These are phyloP conservation scores for Hemichromis elongatus DNA, from an alignment of 2,113 vertebrate genomes.

Conservation along the genomic window DNA sequence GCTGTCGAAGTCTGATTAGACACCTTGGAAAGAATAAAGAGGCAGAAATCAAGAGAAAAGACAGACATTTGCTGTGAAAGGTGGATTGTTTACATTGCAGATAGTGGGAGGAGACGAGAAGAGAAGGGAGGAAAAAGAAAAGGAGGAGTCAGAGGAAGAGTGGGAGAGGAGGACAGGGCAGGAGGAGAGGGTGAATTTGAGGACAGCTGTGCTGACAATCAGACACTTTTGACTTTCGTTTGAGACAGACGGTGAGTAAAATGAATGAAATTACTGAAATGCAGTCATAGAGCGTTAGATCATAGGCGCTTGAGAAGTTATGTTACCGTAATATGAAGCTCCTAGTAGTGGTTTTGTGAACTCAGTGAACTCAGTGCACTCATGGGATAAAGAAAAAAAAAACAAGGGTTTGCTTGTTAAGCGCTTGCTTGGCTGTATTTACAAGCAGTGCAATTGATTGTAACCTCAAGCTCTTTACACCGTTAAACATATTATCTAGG, in stretches of 20 bases:
- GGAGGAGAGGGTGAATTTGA: conserved; percentile 60
- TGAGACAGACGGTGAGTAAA: conserved; percentile 43
- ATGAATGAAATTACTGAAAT: conserved; percentile 12
- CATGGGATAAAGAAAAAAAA: not conserved
- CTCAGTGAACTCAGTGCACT: conserved; percentile 53
- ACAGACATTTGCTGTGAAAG: conserved; percentile 19
- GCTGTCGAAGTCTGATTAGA: conserved; percentile 18
- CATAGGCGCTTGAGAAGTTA: not conserved
- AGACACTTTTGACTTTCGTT: conserved; percentile 21
- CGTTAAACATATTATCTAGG: conserved; percentile 2
- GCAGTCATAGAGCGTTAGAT: not conserved
- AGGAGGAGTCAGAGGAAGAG: conserved; percentile 56
- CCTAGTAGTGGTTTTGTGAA: conserved; percentile 38
- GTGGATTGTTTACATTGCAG: conserved; percentile 59
- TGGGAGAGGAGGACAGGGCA: conserved; percentile 39
- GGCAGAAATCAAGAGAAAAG: conserved; percentile 22
- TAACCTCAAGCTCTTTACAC: conserved; percentile 6
- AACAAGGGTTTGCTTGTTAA: conserved; percentile 8
- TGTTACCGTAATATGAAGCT: conserved; percentile 33
- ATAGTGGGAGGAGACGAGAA: conserved; percentile 52
- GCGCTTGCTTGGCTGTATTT: conserved; percentile 11
- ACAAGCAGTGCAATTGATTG: conserved; percentile 8
- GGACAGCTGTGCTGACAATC: conserved; percentile 49
- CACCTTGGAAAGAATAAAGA: conserved; percentile 6
- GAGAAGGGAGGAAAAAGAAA: conserved; percentile 18